Evolutionary conservation across 2,888 invertebrate genomes (phyloP), one percentile per base, ranked within the genome.

Genomic region (Ophraella communa): DNA sequence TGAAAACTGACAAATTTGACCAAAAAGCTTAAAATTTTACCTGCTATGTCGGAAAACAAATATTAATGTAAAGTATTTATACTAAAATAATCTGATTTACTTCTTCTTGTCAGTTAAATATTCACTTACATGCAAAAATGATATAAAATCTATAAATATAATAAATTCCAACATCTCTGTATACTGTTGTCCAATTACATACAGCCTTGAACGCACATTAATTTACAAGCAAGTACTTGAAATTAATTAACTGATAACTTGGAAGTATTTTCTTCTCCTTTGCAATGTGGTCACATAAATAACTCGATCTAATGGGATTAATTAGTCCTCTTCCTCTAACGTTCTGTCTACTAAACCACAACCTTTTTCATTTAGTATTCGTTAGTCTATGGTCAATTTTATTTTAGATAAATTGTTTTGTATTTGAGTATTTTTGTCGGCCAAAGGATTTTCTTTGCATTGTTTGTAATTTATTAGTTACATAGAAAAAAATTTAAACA

Each of bases 221-320:
- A 67, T 62, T 62, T 62, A 54, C 61, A 56, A 62, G 51, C 59
- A 51, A 51, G 27, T 52, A 57, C 59, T 65, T 58, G 52, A 60
- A 59, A 62, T 62, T 62, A 65, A 67, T 67, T 67, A 67, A 62
- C 59, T 62, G 67, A 67, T 64, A 64, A 58, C 33, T 62, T 62
- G 52, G 47, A 56, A 60, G 27, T 55, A 51, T 60, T 63, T 62
- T 44, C 56, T 23, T 61, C 60, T 56, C 14, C 44, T n/a, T 55
- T 27, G 65, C 62, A 54, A 57, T 62, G 70, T 56, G 70, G 70
- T 68, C 70, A 58, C 65, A 68, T 70, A 70, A 70, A 70, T 70
- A 66, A 70, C 70, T 62, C 64, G 57, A 62, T 49, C 57, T 70
- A 68, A 70, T 68, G 66, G 68, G 49, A 65, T 68, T 70, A 70